A percentile compares a stretch with the other conserved stretches of the same genome.
These are phyloP conservation scores for Monodelphis domestica DNA, from an alignment of 2,797 vertebrate species.

Conservation along the genomic window DNA sequence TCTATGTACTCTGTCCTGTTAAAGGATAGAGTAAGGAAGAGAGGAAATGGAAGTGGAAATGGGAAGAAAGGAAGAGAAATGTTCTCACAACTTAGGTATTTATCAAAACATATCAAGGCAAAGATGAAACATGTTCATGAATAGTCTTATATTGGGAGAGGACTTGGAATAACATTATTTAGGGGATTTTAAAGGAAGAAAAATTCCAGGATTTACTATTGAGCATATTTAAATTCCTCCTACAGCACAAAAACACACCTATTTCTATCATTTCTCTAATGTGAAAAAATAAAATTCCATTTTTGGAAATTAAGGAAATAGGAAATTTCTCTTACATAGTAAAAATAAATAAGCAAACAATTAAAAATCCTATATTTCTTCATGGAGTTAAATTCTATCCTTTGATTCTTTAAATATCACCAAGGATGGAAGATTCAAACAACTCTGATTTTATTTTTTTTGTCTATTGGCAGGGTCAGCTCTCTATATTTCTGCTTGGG, in stretches of 20 bases:
- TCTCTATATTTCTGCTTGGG: too few relatives aligned
- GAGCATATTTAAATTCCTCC: constrained; percentile 27
- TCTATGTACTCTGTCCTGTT: constrained; percentile 7
- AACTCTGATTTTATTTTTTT: too few relatives aligned
- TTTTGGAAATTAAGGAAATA: too few relatives aligned
- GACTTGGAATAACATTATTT: constrained; percentile 2
- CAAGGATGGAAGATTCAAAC: too few relatives aligned
- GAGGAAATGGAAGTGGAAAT: not conserved
- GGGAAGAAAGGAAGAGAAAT: not conserved
- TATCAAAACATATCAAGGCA: not conserved
- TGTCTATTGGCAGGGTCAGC: too few relatives aligned
- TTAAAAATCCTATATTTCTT: too few relatives aligned
- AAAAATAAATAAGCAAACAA: too few relatives aligned
- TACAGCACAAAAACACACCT: not conserved
- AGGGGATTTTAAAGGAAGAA: not conserved
- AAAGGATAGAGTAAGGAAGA: not conserved
- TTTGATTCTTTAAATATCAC: too few relatives aligned
- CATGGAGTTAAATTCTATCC: too few relatives aligned
- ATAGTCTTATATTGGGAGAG: not conserved
- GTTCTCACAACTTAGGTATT: not conserved
- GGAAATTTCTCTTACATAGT: too few relatives aligned
- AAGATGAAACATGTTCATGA: not conserved
- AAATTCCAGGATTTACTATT: constrained; percentile 2
- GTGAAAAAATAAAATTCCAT: too few relatives aligned
- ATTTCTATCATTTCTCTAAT: too few relatives aligned